Evolutionary conservation across 2,888 invertebrate species (phyloP), one percentile per base, ranked within the genome.

Genomic region (Agrochola lota): DNA sequence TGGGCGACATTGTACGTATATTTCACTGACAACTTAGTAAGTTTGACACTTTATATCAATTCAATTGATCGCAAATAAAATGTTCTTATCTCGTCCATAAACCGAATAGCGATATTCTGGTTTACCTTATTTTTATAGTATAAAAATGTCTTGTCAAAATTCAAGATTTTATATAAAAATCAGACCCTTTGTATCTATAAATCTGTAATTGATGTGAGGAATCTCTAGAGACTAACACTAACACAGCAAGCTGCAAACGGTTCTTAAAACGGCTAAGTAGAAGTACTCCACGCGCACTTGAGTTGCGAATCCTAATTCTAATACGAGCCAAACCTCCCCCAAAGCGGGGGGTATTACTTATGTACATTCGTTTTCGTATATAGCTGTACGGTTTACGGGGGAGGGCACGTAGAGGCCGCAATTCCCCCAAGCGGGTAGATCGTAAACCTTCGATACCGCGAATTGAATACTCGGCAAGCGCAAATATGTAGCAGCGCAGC

Each of bases 371-470:
- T 91, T 91, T 89, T 91, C 88, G 91, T 91, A 93, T 90, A 92
- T 91, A 90, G 89, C 87, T 88, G 89, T 90, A 91, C 88, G 90
- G 90, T 91, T 91, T 91, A 92, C 91, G 92, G 92, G 92, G 94
- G 95, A 94, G 94, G 93, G 94, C 93, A 94, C 93, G 94, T 93
- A 93, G 91, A 93, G 93, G 93, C 95, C 95, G 92, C 95, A 95
- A 95, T 95, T 95, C 95, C 95, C 96, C 95, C 94, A 93, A 95
- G 95, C 95, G 94, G 94, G 93, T 92, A 94, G 95, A 95, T 96
- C 95, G 95, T 95, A 96, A 96, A 95, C 95, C 95, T 95, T 92
- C 94, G 95, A 95, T 95, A 96, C 95, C 95, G 90, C 95, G 95
- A 95, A 96, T 96, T 95, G 95, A 95, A 95, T 94, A 94, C 94